Base-by-base conservation (phyloP, 2,888 invertebrate genomes). In the Pimpla rufipes region DNA sequence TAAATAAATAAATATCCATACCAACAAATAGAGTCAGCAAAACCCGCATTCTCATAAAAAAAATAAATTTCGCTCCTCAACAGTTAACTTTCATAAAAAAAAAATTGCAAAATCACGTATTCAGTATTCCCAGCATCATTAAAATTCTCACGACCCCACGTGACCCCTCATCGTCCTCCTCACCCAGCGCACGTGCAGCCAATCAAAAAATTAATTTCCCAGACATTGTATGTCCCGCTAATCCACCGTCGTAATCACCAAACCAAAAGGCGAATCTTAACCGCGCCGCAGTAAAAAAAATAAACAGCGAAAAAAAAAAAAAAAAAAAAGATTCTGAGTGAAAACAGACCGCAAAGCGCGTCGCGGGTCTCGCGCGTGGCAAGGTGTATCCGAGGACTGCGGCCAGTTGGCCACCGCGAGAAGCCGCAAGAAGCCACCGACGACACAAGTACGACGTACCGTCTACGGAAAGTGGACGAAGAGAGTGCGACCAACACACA, bases 321-420 rank as follows among this genome's bases (percentile, higher is more conserved):
- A 66, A 42, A 8, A 21, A 64, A 18, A 29, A 10, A 57, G 10
- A 11, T 21, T 42, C 13, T 7, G 18, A 18, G 2, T 18, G 18
- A 21, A 47, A 62, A 73, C 0, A 62, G 21, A 73, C 59, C 67
- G 45, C 62, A 67, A 77, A 71, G 42, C 35, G 71, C 59, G 59
- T 50, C 66, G 70, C 57, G 57, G 29, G 29, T 29, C 29, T 29
- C 37, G 66, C 40, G 57, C 79, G 71, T 76, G 83, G 79, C 83
- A 79, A 83, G 71, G 83, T 79, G 83, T 52, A 79, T 71, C 62
- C 66, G 81, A 68, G 67, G 57, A 84, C 83, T 84, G 83, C 74
- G 83, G n/a, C 70, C 70, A 74, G 68, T 52, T 81, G 70, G 50
- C 74, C 29, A 74, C 47, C 57, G 29, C 3, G 81, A 74, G 83